These are phyloP conservation scores for Chaetorhynchus papuensis DNA, from an alignment of 2,113 vertebrate species.

Conservation along the genomic window DNA sequence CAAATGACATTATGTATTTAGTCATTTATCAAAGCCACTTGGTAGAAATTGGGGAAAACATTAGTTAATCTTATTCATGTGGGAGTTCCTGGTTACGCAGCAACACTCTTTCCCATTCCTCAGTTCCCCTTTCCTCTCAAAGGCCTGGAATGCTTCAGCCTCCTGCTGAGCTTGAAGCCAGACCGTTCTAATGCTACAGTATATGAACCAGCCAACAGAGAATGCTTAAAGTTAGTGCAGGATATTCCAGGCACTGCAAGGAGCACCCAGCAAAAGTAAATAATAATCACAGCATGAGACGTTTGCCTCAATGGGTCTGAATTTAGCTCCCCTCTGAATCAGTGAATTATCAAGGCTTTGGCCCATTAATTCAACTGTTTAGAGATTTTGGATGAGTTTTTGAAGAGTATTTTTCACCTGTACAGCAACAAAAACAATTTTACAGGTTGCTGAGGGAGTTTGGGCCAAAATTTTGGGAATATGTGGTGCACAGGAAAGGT, in stretches of 20 bases:
- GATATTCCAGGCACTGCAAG: neutral
- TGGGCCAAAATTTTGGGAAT: neutral
- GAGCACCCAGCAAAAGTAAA: neutral
- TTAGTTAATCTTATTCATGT: neutral
- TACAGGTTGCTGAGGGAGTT: neutral
- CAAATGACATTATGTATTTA: constrained; percentile 47
- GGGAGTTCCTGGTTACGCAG: neutral
- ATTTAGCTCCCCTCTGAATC: neutral
- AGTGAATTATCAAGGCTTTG: neutral
- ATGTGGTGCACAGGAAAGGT: neutral
- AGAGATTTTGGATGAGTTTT: neutral
- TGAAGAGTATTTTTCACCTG: neutral
- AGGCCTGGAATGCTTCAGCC: neutral
- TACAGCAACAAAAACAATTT: neutral
- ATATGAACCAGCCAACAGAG: neutral
- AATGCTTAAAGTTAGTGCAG: neutral
- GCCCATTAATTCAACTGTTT: neutral
- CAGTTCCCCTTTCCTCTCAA: neutral
- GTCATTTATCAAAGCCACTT: constrained; percentile 21
- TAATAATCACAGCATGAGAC: neutral
- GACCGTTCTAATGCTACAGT: neutral
- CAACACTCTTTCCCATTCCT: neutral
- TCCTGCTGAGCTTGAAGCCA: neutral
- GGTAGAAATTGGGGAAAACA: neutral
- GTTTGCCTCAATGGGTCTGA: neutral